phyloP scores from a whole-genome alignment of 2,888 invertebrate species.

The Andrena praecox region DNA sequence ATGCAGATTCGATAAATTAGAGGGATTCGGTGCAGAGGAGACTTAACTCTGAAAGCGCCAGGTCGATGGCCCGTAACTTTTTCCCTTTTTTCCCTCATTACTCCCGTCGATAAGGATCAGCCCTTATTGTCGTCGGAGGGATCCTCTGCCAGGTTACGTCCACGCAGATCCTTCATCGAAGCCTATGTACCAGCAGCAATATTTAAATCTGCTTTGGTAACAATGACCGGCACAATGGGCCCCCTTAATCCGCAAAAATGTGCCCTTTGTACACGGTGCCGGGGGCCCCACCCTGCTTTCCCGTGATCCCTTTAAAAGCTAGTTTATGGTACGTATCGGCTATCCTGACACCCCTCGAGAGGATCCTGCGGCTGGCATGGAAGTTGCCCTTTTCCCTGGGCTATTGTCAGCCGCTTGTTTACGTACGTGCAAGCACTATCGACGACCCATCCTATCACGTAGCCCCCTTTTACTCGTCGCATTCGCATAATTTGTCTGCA shows the following conservation, averaged over 20 bases:
- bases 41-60: constrained; percentile 17
- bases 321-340: constrained; percentile 70
- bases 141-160: constrained; percentile 12
- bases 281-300: constrained; percentile 38
- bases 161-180: constrained; percentile 16
- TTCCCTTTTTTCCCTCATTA: constrained; percentile 51
- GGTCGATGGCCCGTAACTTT: constrained; percentile 23
- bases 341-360: constrained; percentile 57
- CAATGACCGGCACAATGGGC: constrained; percentile 66
- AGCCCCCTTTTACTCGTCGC: constrained; percentile 23
- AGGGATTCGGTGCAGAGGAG: neutral
- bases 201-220: constrained; percentile 65
- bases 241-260: constrained; percentile 79
- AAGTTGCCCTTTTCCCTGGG: constrained; percentile 66
- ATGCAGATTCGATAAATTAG: constrained; percentile 52
- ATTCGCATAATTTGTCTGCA: constrained; percentile 23
- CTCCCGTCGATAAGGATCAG: constrained; percentile 55
- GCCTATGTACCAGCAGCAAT: constrained; percentile 37
- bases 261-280: constrained; percentile 65
- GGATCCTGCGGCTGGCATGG: constrained; percentile 59
- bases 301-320: constrained; percentile 78
- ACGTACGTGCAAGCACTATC: constrained; percentile 65
- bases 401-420: constrained; percentile 67
- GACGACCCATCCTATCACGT: constrained; percentile 31
- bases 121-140: constrained; percentile 43